Conservation (phyloP, 1,140 invertebrate species). For the Drosophila repleta region DNA sequence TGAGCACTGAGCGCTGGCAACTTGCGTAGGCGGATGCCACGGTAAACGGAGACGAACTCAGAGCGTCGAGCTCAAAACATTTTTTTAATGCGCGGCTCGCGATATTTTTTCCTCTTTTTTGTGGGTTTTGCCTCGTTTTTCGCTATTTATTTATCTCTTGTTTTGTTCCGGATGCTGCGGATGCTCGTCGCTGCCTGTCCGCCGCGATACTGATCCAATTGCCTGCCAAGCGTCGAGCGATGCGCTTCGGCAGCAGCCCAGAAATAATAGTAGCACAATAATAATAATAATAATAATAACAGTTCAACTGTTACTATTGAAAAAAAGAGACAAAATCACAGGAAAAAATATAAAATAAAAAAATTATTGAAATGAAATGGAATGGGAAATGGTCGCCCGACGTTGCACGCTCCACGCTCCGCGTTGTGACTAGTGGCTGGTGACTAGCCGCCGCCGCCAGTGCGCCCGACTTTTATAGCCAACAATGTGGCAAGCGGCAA, state of each 20-base stretch:
- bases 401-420: conserved; percentile 58
- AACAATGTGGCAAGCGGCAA: conserved; percentile 46
- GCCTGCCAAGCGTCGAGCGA: conserved; percentile 26
- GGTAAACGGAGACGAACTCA: conserved; percentile 1
- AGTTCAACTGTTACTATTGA: conserved; percentile 25
- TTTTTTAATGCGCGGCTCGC: conserved; percentile 13
- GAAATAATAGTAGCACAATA: conserved; percentile 32
- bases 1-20: neutral
- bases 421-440: conserved; percentile 33
- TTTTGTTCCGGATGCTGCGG: conserved; percentile 31
- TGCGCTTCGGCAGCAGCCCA: conserved; percentile 14
- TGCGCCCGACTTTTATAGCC: conserved; percentile 78
- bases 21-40: conserved; percentile 11
- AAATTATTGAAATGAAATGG: conserved; percentile 41
- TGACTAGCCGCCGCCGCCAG: conserved; percentile 54
- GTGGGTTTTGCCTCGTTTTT: neutral
- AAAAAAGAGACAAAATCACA: conserved; percentile 22
- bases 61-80: conserved; percentile 14
- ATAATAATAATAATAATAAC: conserved; percentile 39
- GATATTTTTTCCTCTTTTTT: neutral
- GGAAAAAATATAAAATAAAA: conserved; percentile 9
- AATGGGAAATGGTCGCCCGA: conserved; percentile 53
- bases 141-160: neutral
- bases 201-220: conserved; percentile 59
- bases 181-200: conserved; percentile 67